Conservation (phyloP, 2,888 invertebrate genomes). For the Nymphalis c-album region DNA sequence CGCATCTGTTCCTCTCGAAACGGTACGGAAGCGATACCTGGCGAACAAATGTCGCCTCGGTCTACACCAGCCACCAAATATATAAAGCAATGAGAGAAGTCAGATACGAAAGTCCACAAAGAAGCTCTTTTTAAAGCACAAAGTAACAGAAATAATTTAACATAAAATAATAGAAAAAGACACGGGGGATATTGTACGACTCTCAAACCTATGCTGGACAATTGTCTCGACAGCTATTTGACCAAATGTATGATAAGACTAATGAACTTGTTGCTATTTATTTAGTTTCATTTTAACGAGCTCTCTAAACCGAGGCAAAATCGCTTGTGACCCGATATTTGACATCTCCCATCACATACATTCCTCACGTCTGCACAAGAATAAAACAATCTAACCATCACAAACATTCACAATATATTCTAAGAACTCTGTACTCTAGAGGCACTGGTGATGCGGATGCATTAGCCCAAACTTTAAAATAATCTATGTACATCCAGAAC, state of each 20-base stretch:
- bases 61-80: slow-evolving; percentile 25
- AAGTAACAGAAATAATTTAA: slow-evolving; percentile 10
- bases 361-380: slow-evolving; percentile 42
- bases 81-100: slow-evolving; percentile 37
- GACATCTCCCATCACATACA: slow-evolving; percentile 37
- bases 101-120: slow-evolving; percentile 27
- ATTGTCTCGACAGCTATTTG: neutral
- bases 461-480: slow-evolving; percentile 64
- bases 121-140: slow-evolving; percentile 11
- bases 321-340: slow-evolving; percentile 12
- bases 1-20: slow-evolving; percentile 16
- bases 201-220: neutral
- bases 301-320: neutral
- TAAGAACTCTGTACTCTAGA: slow-evolving; percentile 64
- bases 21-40: slow-evolving; percentile 18
- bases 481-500: slow-evolving; percentile 71
- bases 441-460: slow-evolving; percentile 67
- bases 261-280: neutral
- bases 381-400: slow-evolving; percentile 52
- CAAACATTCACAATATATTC: slow-evolving; percentile 57
- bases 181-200: neutral
- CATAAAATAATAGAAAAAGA: slow-evolving; percentile 5
- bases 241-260: neutral
- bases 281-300: neutral
- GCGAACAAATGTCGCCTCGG: slow-evolving; percentile 1